These are phyloP conservation scores for Lithobates sylvaticus DNA, from an alignment of 2,797 vertebrate species.

Conservation along the genomic window DNA sequence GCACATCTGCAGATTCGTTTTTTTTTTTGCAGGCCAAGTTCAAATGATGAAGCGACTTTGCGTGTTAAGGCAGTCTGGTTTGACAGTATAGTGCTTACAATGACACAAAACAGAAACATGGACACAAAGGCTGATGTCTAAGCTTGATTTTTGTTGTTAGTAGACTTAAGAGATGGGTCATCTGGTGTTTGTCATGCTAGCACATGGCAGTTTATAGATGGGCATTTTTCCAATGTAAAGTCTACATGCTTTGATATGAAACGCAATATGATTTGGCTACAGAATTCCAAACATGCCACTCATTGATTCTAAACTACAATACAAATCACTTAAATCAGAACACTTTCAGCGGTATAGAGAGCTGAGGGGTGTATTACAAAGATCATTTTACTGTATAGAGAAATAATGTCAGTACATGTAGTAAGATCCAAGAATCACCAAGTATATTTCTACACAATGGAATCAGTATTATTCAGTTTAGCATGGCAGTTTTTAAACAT, in stretches of 20 bases:
- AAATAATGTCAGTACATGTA: neutral
- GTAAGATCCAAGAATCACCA: neutral
- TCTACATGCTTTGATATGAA: conserved; percentile 22
- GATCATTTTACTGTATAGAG: neutral
- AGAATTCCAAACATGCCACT: conserved; percentile 21
- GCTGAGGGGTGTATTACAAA: neutral
- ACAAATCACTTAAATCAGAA: conserved; percentile 4
- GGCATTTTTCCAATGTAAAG: conserved; percentile 51
- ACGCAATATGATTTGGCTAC: neutral
- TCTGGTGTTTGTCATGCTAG: conserved; percentile 49
- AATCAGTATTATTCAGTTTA: too few relatives aligned
- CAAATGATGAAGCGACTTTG: conserved; percentile 8
- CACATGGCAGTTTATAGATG: conserved; percentile 2
- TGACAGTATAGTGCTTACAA: conserved; percentile 2
- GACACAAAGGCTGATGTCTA: conserved; percentile 51
- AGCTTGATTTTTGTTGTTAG: conserved; percentile 28
- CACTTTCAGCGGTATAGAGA: neutral
- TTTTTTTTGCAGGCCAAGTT: neutral
- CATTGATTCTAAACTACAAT: conserved; percentile 1
- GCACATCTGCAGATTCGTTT: neutral
- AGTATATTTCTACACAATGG: too few relatives aligned
- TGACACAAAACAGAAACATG: conserved; percentile 38
- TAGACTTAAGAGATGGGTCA: conserved; percentile 30
- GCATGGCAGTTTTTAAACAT: too few relatives aligned
- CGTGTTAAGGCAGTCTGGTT: conserved; percentile 15